These are phyloP conservation scores for Dicrurus megarhynchus DNA, from an alignment of 2,113 vertebrate species.

Conservation along the genomic window DNA sequence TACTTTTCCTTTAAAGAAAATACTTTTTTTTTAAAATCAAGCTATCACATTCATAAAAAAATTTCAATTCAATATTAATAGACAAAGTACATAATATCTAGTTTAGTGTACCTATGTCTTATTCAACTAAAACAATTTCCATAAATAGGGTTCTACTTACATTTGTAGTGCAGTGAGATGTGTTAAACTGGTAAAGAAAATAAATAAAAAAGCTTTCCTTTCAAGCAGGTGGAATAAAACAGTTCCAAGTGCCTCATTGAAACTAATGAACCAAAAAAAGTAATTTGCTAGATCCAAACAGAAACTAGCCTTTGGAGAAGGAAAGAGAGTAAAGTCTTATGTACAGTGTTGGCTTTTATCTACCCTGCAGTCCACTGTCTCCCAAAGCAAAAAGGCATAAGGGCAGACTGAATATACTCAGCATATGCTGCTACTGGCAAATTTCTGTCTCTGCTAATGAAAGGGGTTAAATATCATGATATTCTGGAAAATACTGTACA, in stretches of 20 bases:
- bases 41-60: not conserved
- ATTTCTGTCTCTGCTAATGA: not conserved
- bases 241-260: not conserved
- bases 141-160: not conserved
- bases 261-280: not conserved
- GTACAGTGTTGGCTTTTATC: not conserved
- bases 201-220: too few relatives aligned
- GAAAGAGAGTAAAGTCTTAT: not conserved
- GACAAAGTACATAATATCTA: not conserved
- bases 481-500: not conserved
- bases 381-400: not conserved
- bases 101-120: not conserved
- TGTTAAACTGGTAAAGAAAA: not conserved
- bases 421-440: not conserved
- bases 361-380: not conserved
- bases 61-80: not conserved
- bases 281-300: not conserved
- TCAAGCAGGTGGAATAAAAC: not conserved
- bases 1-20: not conserved
- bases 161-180: not conserved
- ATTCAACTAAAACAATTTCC: not conserved
- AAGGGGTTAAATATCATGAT: not conserved
- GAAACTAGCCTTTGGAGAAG: not conserved
- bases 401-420: not conserved
- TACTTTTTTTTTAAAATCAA: not conserved